These are phyloP conservation scores for Drosophila truncata DNA, from an alignment of 1,140 invertebrate species.

Conservation along the genomic window DNA sequence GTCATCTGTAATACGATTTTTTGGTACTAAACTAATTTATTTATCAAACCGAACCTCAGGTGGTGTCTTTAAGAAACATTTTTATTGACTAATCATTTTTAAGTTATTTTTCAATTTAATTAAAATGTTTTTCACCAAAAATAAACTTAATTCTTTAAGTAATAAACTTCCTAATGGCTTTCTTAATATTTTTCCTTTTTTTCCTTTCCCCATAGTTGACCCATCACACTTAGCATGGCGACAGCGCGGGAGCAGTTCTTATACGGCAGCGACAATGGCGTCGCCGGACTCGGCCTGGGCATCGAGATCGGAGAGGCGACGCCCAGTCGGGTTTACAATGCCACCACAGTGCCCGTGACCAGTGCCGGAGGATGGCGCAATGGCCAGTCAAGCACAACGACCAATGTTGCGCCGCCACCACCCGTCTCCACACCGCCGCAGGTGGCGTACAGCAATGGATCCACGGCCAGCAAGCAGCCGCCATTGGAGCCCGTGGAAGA, in stretches of 20 bases:
- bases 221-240: constrained; percentile 52
- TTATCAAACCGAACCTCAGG: too few relatives aligned
- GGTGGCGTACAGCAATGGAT: constrained; percentile 27
- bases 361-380: constrained; percentile 50
- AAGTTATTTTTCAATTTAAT: neutral
- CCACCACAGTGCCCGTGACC: constrained; percentile 75
- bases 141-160: too few relatives aligned
- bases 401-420: constrained; percentile 7
- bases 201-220: constrained; percentile 35
- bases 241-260: constrained; percentile 78
- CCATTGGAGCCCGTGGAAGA: constrained; percentile 60
- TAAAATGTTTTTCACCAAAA: neutral
- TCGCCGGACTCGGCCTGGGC: constrained; percentile 67
- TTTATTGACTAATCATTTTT: too few relatives aligned
- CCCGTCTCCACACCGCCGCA: constrained; percentile 17
- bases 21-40: neutral
- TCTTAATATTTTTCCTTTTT: too few relatives aligned
- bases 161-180: too few relatives aligned
- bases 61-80: too few relatives aligned
- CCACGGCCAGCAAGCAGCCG: constrained; percentile 29
- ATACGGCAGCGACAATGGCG: constrained; percentile 53
- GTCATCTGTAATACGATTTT: neutral
- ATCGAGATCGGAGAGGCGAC: constrained; percentile 62
- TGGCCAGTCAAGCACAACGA: constrained; percentile 32
- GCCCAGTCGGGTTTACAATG: constrained; percentile 67